phyloP scores from a whole-genome alignment of 2,113 vertebrate species.

The Scortum barcoo region DNA sequence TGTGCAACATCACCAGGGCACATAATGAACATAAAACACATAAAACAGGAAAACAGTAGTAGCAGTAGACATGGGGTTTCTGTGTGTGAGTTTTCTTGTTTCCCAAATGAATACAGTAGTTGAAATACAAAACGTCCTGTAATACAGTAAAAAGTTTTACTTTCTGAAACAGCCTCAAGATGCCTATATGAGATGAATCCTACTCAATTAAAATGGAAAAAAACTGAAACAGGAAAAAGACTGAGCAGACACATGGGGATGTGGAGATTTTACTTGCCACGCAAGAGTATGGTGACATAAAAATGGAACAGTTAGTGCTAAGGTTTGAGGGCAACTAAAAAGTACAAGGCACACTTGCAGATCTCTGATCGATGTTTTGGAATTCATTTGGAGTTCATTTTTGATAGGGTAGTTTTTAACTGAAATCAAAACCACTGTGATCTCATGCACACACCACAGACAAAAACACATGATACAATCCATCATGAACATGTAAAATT shows the following conservation, averaged over 20 bases:
- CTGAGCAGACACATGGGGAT: not conserved
- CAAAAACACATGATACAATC: slow-evolving; percentile 25
- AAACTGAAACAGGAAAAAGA: not conserved
- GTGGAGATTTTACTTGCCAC: not conserved
- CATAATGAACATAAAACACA: not conserved
- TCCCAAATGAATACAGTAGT: not conserved
- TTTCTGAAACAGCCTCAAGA: not conserved
- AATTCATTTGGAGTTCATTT: not conserved
- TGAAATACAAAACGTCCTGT: not conserved
- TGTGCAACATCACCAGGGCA: not conserved
- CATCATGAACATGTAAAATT: slow-evolving; percentile 20
- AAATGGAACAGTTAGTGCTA: not conserved
- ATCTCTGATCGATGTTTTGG: not conserved
- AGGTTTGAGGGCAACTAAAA: not conserved
- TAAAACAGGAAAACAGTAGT: not conserved
- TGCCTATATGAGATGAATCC: not conserved
- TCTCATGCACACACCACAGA: slow-evolving; percentile 50
- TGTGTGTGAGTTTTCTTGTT: not conserved
- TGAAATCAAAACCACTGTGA: slow-evolving; percentile 2
- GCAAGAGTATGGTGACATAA: not conserved
- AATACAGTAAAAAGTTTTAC: not conserved
- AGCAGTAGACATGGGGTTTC: not conserved
- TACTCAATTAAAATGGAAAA: not conserved
- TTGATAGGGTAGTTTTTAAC: not conserved
- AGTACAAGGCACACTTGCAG: not conserved